These are phyloP conservation scores for Aphaenogaster floridana DNA, from an alignment of 1,140 invertebrate genomes.

Conservation along the genomic window DNA sequence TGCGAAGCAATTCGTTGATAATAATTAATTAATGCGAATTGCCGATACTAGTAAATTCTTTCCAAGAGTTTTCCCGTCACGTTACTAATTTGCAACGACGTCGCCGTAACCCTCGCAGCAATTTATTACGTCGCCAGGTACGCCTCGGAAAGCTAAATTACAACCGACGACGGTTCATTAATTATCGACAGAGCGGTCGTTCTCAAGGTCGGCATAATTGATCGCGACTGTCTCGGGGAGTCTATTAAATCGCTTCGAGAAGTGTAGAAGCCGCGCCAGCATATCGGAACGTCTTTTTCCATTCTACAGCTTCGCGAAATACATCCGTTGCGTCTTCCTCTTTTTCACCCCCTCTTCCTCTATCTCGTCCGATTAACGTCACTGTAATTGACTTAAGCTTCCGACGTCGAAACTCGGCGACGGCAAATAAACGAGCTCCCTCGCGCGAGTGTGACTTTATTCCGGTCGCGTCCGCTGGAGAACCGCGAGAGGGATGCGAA, in stretches of 20 bases:
- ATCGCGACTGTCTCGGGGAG: constrained; percentile 32
- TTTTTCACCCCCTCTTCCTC: background rate
- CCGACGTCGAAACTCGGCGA: constrained; percentile 55
- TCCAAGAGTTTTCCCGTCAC: background rate
- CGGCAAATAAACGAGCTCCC: constrained; percentile 28
- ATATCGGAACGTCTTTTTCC: background rate
- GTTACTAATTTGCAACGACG: constrained; percentile 10
- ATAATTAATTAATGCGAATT: constrained; percentile 37
- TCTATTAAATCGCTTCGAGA: constrained; percentile 42
- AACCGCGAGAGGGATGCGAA: constrained; percentile 31
- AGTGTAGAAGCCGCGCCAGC: background rate
- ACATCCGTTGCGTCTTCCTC: background rate
- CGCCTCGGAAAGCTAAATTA: constrained; percentile 39
- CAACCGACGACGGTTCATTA: constrained; percentile 54
- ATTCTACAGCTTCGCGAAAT: background rate
- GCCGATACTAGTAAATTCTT: background rate
- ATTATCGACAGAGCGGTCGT: constrained; percentile 40
- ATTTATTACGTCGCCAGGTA: constrained; percentile 43
- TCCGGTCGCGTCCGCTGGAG: constrained; percentile 28
- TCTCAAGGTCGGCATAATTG: constrained; percentile 49
- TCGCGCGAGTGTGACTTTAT: constrained; percentile 33
- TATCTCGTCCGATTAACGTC: constrained; percentile 57
- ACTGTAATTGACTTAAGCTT: constrained; percentile 56
- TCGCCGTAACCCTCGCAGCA: constrained; percentile 8
- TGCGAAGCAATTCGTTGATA: background rate